These are phyloP conservation scores for Galeopsomyia nigrocyanea DNA, from an alignment of 2,888 invertebrate species.

Conservation along the genomic window DNA sequence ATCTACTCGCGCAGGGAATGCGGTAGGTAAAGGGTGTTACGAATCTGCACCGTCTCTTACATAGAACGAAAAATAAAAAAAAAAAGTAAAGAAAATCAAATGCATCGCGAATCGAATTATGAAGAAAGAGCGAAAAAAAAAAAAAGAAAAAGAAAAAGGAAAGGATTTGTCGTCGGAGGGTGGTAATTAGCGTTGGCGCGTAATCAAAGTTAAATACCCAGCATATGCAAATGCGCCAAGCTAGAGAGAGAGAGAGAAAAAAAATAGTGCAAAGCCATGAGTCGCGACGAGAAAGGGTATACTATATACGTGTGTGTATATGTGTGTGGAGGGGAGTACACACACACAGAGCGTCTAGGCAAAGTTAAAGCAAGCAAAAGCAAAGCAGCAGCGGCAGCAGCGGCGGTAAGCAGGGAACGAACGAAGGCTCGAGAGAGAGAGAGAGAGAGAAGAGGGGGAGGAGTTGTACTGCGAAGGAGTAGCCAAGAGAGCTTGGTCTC, in stretches of 20 bases:
- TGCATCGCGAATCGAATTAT: not conserved
- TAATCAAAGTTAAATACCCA: conserved; percentile 46
- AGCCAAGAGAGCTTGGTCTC: conserved; percentile 24
- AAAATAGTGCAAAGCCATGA: conserved; percentile 49
- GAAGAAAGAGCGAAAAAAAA: conserved; percentile 13
- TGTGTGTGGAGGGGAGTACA: conserved; percentile 44
- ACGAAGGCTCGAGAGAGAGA: conserved; percentile 6
- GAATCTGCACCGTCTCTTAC: conserved; percentile 13
- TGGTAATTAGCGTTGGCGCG: conserved; percentile 36
- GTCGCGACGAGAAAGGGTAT: conserved; percentile 45
- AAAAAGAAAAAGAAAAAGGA: conserved; percentile 37
- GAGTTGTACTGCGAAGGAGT: conserved; percentile 56
- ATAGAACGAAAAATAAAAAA: conserved; percentile 17
- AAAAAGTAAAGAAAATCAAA: not conserved
- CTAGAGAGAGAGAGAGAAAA: conserved; percentile 52
- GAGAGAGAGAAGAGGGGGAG: conserved; percentile 46
- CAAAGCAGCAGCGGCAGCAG: conserved; percentile 14
- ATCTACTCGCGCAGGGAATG: conserved; percentile 31
- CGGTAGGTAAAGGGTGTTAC: conserved; percentile 46
- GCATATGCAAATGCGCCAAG: conserved; percentile 48
- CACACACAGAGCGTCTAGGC: conserved; percentile 13
- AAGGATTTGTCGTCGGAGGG: not conserved
- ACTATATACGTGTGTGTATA: not conserved
- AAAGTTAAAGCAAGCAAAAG: conserved; percentile 27
- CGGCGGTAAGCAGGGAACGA: not conserved